Percentiles rank a stretch among this genome's conserved stretches.
Evolutionary conservation across 2,888 invertebrate genomes (phyloP).

Genomic region (Apamea sordens): DNA sequence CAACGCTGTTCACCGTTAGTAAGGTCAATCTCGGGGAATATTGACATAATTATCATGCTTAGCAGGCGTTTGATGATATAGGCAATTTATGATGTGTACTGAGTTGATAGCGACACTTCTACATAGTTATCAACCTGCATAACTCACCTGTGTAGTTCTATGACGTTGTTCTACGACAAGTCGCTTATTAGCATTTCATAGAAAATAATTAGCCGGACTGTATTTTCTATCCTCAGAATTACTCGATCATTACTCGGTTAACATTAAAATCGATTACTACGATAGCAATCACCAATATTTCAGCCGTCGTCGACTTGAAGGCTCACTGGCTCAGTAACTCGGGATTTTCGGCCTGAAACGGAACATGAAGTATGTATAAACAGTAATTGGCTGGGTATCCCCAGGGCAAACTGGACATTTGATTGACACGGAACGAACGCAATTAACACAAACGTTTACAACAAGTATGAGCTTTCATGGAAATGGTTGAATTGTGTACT

Average conservation of each 20-base stretch:
- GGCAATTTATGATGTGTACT: conserved; percentile 3
- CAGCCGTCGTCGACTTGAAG: conserved; percentile 10
- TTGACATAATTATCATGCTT: conserved; percentile 52
- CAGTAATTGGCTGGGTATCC: conserved; percentile 38
- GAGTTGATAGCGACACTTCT: neutral
- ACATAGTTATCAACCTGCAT: neutral
- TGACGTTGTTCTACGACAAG: neutral
- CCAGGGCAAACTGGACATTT: conserved; percentile 42
- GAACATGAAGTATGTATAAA: conserved; percentile 38
- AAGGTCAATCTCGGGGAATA: conserved; percentile 39
- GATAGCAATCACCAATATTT: conserved; percentile 45
- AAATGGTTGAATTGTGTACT: conserved; percentile 43
- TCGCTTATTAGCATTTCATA: conserved; percentile 7
- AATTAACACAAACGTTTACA: conserved; percentile 59
- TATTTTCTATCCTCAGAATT: conserved; percentile 27
- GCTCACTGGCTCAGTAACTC: conserved; percentile 7
- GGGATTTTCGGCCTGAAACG: conserved; percentile 25
- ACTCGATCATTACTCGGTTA: conserved; percentile 33
- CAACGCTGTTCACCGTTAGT: conserved; percentile 16
- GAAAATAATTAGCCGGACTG: conserved; percentile 13
- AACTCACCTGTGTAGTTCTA: neutral
- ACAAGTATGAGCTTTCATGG: conserved; percentile 42
- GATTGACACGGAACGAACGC: conserved; percentile 58
- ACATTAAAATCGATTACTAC: conserved; percentile 40
- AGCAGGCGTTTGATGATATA: conserved; percentile 26